A percentile compares a stretch with the other conserved stretches of the same genome.
Conservation (phyloP, 2,888 invertebrate genomes). For the Oscheius sp. region DNA sequence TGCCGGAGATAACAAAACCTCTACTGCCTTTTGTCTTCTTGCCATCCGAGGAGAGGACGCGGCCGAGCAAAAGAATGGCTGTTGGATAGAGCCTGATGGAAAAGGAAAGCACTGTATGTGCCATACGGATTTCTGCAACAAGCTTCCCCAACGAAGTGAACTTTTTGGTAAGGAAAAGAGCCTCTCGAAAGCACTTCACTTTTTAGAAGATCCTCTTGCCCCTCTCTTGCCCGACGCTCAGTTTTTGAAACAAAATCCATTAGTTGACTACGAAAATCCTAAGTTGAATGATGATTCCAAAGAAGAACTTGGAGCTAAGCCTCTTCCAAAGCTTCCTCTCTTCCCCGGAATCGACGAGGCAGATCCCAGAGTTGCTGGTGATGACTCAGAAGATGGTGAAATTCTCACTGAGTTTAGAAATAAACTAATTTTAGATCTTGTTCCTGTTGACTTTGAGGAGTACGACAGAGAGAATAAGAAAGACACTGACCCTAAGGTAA, state of each 20-base stretch:
- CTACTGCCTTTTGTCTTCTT: slow-evolving; percentile 60
- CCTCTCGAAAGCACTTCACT: too few species aligned
- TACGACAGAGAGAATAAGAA: slow-evolving; percentile 42
- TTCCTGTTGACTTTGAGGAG: slow-evolving; percentile 55
- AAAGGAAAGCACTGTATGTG: slow-evolving; percentile 64
- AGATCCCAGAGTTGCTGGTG: slow-evolving; percentile 49
- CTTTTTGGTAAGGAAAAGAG: slow-evolving; percentile 15
- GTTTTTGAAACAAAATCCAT: slow-evolving; percentile 60
- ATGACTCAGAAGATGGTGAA: slow-evolving; percentile 42
- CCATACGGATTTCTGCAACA: slow-evolving; percentile 61
- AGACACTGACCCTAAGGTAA: slow-evolving; percentile 18
- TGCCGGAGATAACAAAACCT: slow-evolving; percentile 56
- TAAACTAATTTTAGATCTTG: too few species aligned
- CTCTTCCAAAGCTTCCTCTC: slow-evolving; percentile 44
- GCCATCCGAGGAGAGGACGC: slow-evolving; percentile 43
- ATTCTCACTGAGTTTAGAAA: not conserved
- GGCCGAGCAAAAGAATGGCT: slow-evolving; percentile 52
- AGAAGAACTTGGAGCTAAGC: slow-evolving; percentile 37
- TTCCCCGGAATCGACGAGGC: slow-evolving; percentile 51
- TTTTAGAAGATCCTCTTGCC: slow-evolving; percentile 54
- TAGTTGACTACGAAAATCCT: slow-evolving; percentile 60
- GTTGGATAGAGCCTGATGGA: slow-evolving; percentile 64
- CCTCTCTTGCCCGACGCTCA: slow-evolving; percentile 55
- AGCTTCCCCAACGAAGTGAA: slow-evolving; percentile 45
- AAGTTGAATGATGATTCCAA: slow-evolving; percentile 40